Conservation (phyloP, 2,797 vertebrate genomes). For the Sylvia borin region DNA sequence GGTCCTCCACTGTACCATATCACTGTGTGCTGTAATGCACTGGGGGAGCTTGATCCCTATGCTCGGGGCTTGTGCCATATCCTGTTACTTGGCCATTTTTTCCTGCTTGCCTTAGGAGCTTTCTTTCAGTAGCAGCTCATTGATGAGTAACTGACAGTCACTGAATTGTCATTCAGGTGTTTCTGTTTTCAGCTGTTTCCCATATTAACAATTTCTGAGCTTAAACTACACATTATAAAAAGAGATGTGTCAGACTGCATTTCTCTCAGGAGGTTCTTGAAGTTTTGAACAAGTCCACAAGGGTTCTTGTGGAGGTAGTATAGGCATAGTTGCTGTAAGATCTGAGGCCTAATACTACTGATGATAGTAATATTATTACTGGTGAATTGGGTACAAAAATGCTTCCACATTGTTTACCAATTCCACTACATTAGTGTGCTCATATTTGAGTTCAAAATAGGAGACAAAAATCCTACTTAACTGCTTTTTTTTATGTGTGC, state of each 20-base stretch:
- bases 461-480: background rate
- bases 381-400: background rate
- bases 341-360: background rate
- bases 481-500: background rate
- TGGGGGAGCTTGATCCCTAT: background rate
- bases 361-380: background rate
- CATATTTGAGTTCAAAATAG: background rate
- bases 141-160: background rate
- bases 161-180: background rate
- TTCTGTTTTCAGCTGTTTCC: background rate
- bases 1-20: background rate
- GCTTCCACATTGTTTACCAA: background rate
- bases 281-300: background rate
- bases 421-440: background rate
- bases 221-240: background rate
- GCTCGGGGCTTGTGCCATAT: fast-evolving
- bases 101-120: background rate
- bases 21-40: background rate
- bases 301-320: background rate
- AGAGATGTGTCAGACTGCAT: background rate
- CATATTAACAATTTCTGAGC: background rate
- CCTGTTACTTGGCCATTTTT: background rate
- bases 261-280: background rate
- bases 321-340: background rate
- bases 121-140: background rate